Conservation (phyloP, 1,140 invertebrate genomes). For the Drosophila equinoxialis region DNA sequence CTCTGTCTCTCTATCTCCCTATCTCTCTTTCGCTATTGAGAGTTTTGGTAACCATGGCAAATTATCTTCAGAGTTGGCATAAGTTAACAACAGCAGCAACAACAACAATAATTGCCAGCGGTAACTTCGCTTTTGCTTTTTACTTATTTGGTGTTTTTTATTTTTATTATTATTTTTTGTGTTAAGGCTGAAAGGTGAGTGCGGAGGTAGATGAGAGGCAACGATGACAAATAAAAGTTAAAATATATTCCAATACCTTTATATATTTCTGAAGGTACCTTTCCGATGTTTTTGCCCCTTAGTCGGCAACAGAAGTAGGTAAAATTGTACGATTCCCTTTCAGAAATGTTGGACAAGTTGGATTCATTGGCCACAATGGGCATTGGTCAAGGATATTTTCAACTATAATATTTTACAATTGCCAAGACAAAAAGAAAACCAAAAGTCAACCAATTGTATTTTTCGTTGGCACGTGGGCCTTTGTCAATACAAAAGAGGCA, state of each 20-base stretch:
- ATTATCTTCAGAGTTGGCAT: slow-evolving; percentile 77
- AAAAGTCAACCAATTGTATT: no score
- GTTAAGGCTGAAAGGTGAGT: neutral
- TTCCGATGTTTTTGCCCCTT: neutral
- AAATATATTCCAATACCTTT: slow-evolving; percentile 41
- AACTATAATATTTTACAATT: no score
- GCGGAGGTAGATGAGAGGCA: slow-evolving; percentile 1
- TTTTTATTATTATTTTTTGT: neutral
- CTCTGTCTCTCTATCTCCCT: slow-evolving; percentile 9
- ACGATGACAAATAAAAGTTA: slow-evolving; percentile 68
- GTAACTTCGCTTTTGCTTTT: slow-evolving; percentile 35
- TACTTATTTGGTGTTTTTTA: slow-evolving; percentile 47
- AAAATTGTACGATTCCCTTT: slow-evolving; percentile 28
- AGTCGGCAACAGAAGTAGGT: slow-evolving; percentile 12
- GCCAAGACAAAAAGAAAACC: no score
- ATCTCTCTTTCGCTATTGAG: slow-evolving; percentile 47
- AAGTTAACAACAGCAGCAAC: slow-evolving; percentile 66
- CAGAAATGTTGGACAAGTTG: neutral
- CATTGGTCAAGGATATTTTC: no score
- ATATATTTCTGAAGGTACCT: slow-evolving; percentile 36
- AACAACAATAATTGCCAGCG: slow-evolving; percentile 37
- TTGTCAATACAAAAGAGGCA: no score
- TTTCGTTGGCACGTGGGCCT: no score
- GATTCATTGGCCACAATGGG: no score
- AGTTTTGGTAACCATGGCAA: slow-evolving; percentile 68